Conservation (phyloP, 2,797 vertebrate species). For the Lates japonicus region DNA sequence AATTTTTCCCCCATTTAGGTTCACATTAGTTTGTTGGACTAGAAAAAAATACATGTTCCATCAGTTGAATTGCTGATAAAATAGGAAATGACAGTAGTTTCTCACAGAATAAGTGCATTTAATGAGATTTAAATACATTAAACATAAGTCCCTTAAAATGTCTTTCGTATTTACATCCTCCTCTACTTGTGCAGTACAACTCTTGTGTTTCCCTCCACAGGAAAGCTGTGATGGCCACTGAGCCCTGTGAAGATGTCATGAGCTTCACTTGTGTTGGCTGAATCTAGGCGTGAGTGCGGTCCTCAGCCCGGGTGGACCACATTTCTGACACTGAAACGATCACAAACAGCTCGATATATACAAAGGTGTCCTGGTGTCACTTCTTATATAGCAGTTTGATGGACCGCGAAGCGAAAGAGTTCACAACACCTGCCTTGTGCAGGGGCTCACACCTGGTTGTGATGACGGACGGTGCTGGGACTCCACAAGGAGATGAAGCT, state of each 20-base stretch:
- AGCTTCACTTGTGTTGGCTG: conserved; percentile 41
- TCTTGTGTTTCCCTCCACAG: conserved; percentile 65
- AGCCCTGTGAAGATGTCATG: conserved; percentile 62
- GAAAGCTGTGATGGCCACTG: conserved; percentile 85
- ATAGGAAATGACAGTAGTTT: too few relatives aligned
- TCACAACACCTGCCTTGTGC: conserved; percentile 40
- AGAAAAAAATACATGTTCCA: neutral
- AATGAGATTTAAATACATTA: neutral
- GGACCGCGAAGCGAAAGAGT: conserved; percentile 39
- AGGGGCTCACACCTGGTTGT: conserved; percentile 42
- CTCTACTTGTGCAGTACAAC: conserved; percentile 14
- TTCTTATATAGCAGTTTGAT: conserved; percentile 37
- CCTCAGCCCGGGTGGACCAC: conserved; percentile 51
- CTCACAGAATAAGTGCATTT: neutral
- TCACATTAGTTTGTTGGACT: neutral
- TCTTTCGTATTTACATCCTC: neutral
- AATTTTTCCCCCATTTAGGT: neutral
- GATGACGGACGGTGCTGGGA: conserved; percentile 43
- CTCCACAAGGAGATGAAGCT: conserved; percentile 45
- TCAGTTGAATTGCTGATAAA: too few relatives aligned
- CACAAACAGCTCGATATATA: conserved; percentile 27
- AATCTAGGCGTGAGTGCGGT: conserved; percentile 46
- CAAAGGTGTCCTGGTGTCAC: conserved; percentile 34
- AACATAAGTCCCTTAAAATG: neutral
- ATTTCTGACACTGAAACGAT: conserved; percentile 53